Evolutionary conservation across 2,888 invertebrate genomes (phyloP), one percentile per base, ranked within the genome.

Genomic region (Hipparchia sbordonii): DNA sequence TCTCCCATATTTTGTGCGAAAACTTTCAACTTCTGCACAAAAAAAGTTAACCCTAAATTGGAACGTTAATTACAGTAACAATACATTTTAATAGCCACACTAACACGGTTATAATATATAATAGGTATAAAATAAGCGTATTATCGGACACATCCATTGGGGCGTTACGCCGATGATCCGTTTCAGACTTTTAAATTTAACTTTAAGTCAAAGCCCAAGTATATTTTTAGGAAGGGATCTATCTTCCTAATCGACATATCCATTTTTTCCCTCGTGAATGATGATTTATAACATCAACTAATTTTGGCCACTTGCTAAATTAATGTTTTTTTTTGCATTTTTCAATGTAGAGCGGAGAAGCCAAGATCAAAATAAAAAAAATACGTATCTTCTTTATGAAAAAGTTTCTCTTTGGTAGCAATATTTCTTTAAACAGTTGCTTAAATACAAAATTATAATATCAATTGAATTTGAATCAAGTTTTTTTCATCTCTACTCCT

Each of bases 121-220:
- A 85, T 87, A 85, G 85, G 86, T 91, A 90, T 89, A 92, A 92
- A 92, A 93, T 93, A 93, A 93, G 93, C 93, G 93, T 93, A 93
- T 91, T 87, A 85, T 87, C 91, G 92, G 93, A 92, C 89, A 85
- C 86, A 85, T 88, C 89, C 88, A 86, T 88, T 82, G 80, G 88
- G 72, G 74, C 79, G 81, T 85, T 33, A 4, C 67, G 90, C 87
- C 90, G 84, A 80, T 89, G 89, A 87, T 91, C 90, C 92, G 85
- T 87, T 85, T 92, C 92, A 92, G 92, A 92, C 92, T 91, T 91
- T 85, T 86, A 81, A 83, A 84, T 86, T 87, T 85, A 85, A 88
- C 84, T 84, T 82, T 74, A 77, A 77, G 78, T 78, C 75, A 85
- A 88, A 84, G 82, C 83, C 82, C 74, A 77, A 77, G 78, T 78